Base-by-base conservation (phyloP, 2,888 invertebrate species). In the Heterodera filipjevi region DNA sequence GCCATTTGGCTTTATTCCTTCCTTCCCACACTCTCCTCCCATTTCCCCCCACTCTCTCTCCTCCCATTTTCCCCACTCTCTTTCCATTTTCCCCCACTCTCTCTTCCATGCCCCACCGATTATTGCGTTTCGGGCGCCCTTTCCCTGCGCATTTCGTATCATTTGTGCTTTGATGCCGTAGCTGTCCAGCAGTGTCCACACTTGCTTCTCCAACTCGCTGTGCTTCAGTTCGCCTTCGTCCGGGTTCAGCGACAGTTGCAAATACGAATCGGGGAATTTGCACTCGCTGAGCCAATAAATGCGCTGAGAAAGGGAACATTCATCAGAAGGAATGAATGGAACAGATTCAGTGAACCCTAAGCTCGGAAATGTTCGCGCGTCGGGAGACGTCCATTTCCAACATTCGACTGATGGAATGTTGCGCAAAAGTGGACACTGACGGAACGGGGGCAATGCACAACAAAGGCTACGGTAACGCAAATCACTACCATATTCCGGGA, bases 51-150 rank as follows among this genome's bases (percentile, higher is more conserved):
- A 32, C 3, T 14, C 35, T 68, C 68, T 22, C 22, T 68, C 35
- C n/a, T n/a, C n/a, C n/a, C n/a, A n/a, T n/a, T n/a, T n/a, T n/a
- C 22, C 35, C 33, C 33, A 19, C 35, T 5, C 33, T 32, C 27
- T 44, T 27, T 30, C 0, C 16, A n/a, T n/a, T n/a, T n/a, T n/a
- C n/a, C 22, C 35, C 33, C 33, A 19, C 35, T 5, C 33, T 32
- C 27, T 44, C 39, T 30, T 0, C 16, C n/a, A 19, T 27, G 30
- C 32, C 22, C 32, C 44, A 75, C 75, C 93, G 71, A 93, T 92
- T 59, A 93, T 91, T 82, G 92, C 92, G 84, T 92, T 93, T 74
- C 92, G 90, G 1, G 93, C 92, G 46, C 93, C 93, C 81, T 92
- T 91, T 66, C 90, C 90, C 32, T 91, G 90, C 32, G 92, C 91